Conservation (phyloP, 2,888 invertebrate genomes). For the Aelia acuminata region DNA sequence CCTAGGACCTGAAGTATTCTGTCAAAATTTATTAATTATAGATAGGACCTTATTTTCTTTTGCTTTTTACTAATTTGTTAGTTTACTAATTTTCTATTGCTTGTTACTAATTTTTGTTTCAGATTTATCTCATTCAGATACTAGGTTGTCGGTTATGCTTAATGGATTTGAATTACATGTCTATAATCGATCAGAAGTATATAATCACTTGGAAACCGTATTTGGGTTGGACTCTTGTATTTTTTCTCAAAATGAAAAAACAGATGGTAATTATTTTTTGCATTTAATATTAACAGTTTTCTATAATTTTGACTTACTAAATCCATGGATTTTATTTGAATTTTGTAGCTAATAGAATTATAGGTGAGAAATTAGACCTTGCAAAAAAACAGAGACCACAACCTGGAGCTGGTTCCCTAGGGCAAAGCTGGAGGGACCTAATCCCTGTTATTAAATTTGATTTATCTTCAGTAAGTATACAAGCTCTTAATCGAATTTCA, state of each 20-base stretch:
- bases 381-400: constrained; percentile 71
- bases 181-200: constrained; percentile 92
- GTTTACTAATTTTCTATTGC: not conserved
- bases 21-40: not conserved
- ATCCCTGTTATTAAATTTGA: constrained; percentile 97
- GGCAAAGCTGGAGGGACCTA: constrained; percentile 93
- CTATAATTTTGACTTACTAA: not conserved
- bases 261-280: constrained; percentile 45
- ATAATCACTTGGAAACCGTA: constrained; percentile 87
- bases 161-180: constrained; percentile 96
- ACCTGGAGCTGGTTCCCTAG: constrained; percentile 82
- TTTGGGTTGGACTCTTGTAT: constrained; percentile 88
- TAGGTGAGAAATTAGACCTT: constrained; percentile 48
- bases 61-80: too few relatives aligned
- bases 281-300: not conserved
- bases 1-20: not conserved
- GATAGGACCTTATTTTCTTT: not conserved
- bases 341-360: not conserved
- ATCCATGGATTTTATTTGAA: not conserved
- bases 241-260: constrained; percentile 73
- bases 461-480: constrained; percentile 80
- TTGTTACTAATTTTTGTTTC: constrained; percentile 67
- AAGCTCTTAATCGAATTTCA: not conserved
- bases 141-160: constrained; percentile 88
- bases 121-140: constrained; percentile 97